These are phyloP conservation scores for Ligdia adustata DNA, from an alignment of 2,888 invertebrate genomes.

Conservation along the genomic window DNA sequence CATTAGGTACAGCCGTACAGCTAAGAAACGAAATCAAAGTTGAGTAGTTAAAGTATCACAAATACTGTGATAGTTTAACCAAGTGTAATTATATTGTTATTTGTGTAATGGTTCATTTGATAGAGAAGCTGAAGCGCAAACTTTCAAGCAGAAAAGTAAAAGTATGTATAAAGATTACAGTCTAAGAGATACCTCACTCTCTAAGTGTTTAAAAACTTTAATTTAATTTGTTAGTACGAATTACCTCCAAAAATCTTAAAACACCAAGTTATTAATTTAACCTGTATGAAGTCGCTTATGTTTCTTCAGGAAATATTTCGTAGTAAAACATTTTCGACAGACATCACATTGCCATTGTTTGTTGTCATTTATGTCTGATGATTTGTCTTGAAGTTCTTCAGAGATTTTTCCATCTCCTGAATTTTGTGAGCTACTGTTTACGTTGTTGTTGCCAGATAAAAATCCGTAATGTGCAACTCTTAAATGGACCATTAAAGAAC, in stretches of 20 bases:
- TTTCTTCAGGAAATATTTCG: slow-evolving; percentile 95
- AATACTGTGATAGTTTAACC: too few species aligned
- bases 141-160: too few species aligned
- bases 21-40: too few species aligned
- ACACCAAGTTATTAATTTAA: slow-evolving; percentile 76
- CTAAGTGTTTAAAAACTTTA: too few species aligned
- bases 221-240: slow-evolving; percentile 72
- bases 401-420: slow-evolving; percentile 39
- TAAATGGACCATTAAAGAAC: slow-evolving; percentile 92
- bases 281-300: slow-evolving; percentile 94
- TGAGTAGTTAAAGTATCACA: too few species aligned
- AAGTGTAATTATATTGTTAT: too few species aligned
- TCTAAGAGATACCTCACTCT: too few species aligned
- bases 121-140: too few species aligned
- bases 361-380: slow-evolving; percentile 77
- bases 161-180: too few species aligned
- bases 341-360: slow-evolving; percentile 95
- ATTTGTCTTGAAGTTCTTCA: slow-evolving; percentile 46
- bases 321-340: slow-evolving; percentile 93
- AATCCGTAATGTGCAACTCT: slow-evolving; percentile 90
- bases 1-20: too few species aligned
- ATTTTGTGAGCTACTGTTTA: slow-evolving; percentile 35
- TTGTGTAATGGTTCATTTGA: too few species aligned
- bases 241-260: slow-evolving; percentile 71
- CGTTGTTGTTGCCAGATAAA: slow-evolving; percentile 51